A percentile compares a stretch with the other conserved stretches of the same genome.
These are phyloP conservation scores for Synanthedon myopaeformis DNA, from an alignment of 2,888 invertebrate species.

Conservation along the genomic window DNA sequence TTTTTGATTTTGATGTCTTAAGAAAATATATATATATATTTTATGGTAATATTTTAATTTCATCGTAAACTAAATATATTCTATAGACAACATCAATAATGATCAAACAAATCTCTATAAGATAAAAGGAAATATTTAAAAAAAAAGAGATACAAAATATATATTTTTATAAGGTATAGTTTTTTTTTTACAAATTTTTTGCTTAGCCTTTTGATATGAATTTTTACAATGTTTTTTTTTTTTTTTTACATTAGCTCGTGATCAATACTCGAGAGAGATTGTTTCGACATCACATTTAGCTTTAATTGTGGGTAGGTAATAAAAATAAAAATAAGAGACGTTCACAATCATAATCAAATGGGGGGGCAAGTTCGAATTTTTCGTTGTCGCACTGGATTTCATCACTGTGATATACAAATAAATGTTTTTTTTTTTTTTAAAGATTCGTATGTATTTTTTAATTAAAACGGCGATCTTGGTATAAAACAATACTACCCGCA, in stretches of 20 bases:
- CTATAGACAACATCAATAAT: neutral
- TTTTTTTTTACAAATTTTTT: constrained; percentile 43
- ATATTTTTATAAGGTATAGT: constrained; percentile 50
- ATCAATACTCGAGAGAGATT: neutral
- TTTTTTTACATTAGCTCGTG: constrained; percentile 23
- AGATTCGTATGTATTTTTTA: no score
- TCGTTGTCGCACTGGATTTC: no score
- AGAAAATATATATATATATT: no score
- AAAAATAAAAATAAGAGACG: no score
- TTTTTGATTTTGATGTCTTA: no score
- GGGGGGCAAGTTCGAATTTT: no score
- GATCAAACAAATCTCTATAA: neutral
- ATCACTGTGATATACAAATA: no score
- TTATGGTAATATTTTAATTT: neutral
- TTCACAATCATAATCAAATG: no score
- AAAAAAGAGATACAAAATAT: constrained; percentile 11
- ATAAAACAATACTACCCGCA: no score
- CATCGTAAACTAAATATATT: neutral
- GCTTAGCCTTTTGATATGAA: constrained; percentile 34
- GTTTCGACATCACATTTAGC: neutral
- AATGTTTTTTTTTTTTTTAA: no score
- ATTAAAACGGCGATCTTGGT: no score
- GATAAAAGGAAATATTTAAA: neutral
- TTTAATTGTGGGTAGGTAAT: neutral
- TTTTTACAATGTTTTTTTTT: constrained; percentile 43